A percentile compares a stretch with the other conserved stretches of the same genome.
These are phyloP conservation scores for Leptopilina boulardi DNA, from an alignment of 1,140 invertebrate genomes.

Conservation along the genomic window DNA sequence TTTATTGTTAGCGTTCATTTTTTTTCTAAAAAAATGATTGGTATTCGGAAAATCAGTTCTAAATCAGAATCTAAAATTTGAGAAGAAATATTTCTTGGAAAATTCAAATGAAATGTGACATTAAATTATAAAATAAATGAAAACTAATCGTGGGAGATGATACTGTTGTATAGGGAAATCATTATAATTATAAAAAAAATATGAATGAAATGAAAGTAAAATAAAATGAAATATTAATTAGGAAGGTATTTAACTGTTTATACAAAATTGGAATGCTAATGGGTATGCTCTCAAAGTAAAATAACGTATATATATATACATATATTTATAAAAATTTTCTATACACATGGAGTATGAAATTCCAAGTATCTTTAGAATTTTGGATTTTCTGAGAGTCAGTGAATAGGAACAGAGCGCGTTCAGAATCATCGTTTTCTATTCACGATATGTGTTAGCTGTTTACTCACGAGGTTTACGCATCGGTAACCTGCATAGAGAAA, in stretches of 20 bases:
- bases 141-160: too few relatives aligned
- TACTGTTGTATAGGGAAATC: too few relatives aligned
- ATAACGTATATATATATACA: neutral
- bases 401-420: slow-evolving; percentile 3
- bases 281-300: slow-evolving; percentile 21
- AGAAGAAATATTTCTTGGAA: too few relatives aligned
- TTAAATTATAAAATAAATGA: too few relatives aligned
- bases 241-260: slow-evolving; percentile 16
- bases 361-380: slow-evolving; percentile 21
- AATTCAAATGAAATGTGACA: too few relatives aligned
- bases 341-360: neutral
- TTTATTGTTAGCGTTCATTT: too few relatives aligned
- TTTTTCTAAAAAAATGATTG: too few relatives aligned
- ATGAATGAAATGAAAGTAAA: neutral
- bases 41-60: too few relatives aligned
- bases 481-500: slow-evolving; percentile 53
- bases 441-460: slow-evolving; percentile 55
- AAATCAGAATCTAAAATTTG: too few relatives aligned
- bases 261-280: slow-evolving; percentile 27
- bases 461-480: slow-evolving; percentile 55
- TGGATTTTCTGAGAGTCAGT: slow-evolving; percentile 12
- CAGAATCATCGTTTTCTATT: slow-evolving; percentile 39
- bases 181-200: neutral
- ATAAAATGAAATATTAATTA: slow-evolving; percentile 20
- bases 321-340: too few relatives aligned